Evolutionary conservation across 2,113 vertebrate species (phyloP).

Genomic region (Narcine bancroftii): DNA sequence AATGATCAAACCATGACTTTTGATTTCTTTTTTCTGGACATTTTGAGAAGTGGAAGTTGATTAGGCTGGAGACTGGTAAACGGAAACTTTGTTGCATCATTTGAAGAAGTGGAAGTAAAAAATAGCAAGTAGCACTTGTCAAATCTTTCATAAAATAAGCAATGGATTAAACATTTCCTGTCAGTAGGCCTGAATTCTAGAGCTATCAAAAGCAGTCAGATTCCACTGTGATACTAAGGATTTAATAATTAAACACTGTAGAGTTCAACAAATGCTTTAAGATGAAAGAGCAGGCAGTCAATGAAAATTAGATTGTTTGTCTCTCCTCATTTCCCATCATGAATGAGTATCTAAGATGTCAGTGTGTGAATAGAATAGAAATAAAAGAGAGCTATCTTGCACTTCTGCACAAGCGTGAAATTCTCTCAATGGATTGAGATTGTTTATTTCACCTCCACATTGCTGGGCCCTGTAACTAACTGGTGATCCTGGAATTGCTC

Average conservation of each 20-base stretch:
- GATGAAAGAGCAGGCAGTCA: constrained; percentile 75
- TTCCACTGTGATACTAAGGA: constrained; percentile 61
- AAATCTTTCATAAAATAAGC: constrained; percentile 58
- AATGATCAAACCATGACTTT: constrained; percentile 14
- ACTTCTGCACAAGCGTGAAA: neutral
- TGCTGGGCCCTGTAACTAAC: neutral
- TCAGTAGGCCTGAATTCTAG: constrained; percentile 74
- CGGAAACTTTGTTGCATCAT: constrained; percentile 48
- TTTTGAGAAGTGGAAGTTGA: constrained; percentile 42
- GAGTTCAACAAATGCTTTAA: constrained; percentile 66
- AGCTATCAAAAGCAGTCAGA: constrained; percentile 69
- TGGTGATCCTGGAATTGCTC: neutral
- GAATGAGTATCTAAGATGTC: constrained; percentile 23
- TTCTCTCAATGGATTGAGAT: neutral
- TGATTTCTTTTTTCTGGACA: constrained; percentile 26
- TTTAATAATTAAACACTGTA: constrained; percentile 81
- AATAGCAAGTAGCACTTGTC: constrained; percentile 62
- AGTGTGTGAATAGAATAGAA: constrained; percentile 8
- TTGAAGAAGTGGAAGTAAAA: constrained; percentile 57
- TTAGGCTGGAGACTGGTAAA: constrained; percentile 45
- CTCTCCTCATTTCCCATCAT: constrained; percentile 46
- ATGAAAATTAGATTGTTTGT: constrained; percentile 65
- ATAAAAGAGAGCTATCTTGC: neutral
- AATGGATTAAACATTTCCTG: constrained; percentile 66
- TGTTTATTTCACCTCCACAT: neutral